phyloP scores from a whole-genome alignment of 2,113 vertebrate genomes.

The Trinectes maculatus region DNA sequence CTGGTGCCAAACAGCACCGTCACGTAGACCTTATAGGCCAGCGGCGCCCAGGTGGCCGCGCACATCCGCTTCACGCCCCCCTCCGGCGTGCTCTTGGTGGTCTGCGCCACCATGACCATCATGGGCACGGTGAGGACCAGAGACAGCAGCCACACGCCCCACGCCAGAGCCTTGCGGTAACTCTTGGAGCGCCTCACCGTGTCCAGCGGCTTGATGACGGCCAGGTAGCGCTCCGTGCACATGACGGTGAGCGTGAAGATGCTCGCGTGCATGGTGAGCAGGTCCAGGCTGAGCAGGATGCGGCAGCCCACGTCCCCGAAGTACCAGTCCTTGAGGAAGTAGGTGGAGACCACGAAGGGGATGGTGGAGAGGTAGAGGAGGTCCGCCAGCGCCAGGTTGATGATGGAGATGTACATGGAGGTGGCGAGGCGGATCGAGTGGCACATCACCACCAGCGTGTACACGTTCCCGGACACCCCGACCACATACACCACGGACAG shows the following conservation, averaged over 20 bases:
- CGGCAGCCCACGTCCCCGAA: slow-evolving; percentile 91
- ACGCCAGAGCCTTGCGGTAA: slow-evolving; percentile 86
- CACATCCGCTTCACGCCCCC: slow-evolving; percentile 88
- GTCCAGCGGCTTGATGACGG: slow-evolving; percentile 91
- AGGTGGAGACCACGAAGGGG: slow-evolving; percentile 93
- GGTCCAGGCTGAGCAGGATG: slow-evolving; percentile 90
- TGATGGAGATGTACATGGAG: slow-evolving; percentile 92
- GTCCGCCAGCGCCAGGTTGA: slow-evolving; percentile 92
- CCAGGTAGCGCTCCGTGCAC: slow-evolving; percentile 92
- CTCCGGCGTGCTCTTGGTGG: slow-evolving; percentile 75
- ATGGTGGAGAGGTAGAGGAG: slow-evolving; percentile 94
- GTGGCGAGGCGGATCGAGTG: slow-evolving; percentile 89
- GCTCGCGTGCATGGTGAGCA: slow-evolving; percentile 94
- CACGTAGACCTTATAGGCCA: slow-evolving; percentile 88
- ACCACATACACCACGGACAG: slow-evolving; percentile 88
- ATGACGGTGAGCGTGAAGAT: slow-evolving; percentile 94
- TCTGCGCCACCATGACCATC: slow-evolving; percentile 90
- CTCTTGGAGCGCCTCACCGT: slow-evolving; percentile 85
- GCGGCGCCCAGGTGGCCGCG: slow-evolving; percentile 86
- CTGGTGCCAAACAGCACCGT: slow-evolving; percentile 91
- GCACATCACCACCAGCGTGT: slow-evolving; percentile 93
- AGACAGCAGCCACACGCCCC: slow-evolving; percentile 87
- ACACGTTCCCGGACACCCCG: slow-evolving; percentile 89
- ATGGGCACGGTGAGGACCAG: slow-evolving; percentile 88
- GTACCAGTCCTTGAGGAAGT: slow-evolving; percentile 93